phyloP scores from a whole-genome alignment of 2,797 vertebrate species.

The Chelon auratus region DNA sequence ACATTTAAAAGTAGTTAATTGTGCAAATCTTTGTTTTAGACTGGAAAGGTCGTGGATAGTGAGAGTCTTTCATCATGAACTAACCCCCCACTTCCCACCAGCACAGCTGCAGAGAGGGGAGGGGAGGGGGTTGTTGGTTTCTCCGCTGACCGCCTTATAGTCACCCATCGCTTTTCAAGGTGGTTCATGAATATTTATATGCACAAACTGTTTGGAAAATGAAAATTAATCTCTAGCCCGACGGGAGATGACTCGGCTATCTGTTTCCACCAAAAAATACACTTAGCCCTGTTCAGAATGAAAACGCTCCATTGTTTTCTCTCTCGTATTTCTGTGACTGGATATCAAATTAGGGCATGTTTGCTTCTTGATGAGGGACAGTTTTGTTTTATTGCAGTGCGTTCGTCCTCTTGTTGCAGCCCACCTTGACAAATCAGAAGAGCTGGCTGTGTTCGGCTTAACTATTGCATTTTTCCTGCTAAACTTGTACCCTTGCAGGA shows the following conservation, averaged over 20 bases:
- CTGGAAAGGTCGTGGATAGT: conserved; percentile 85
- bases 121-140: conserved; percentile 60
- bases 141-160: conserved; percentile 73
- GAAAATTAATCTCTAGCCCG: conserved; percentile 78
- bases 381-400: conserved; percentile 59
- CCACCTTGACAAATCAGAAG: conserved; percentile 29
- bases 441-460: conserved; percentile 45
- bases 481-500: conserved; percentile 11
- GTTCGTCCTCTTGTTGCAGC: conserved; percentile 53
- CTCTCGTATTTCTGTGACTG: conserved; percentile 60
- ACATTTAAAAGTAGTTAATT: conserved; percentile 90
- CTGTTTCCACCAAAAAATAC: conserved; percentile 57
- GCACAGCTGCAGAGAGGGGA: conserved; percentile 66
- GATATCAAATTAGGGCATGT: conserved; percentile 65
- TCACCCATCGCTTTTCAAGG: conserved; percentile 75
- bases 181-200: conserved; percentile 84
- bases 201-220: conserved; percentile 83
- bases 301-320: conserved; percentile 47
- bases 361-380: conserved; percentile 53
- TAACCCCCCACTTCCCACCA: conserved; percentile 32
- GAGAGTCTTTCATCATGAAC: conserved; percentile 80
- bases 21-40: conserved; percentile 89
- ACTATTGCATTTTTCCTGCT: conserved; percentile 37
- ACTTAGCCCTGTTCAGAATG: conserved; percentile 40
- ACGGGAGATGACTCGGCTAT: conserved; percentile 76